Evolutionary conservation across 2,797 vertebrate genomes (phyloP).

Genomic region (Lacerta agilis): DNA sequence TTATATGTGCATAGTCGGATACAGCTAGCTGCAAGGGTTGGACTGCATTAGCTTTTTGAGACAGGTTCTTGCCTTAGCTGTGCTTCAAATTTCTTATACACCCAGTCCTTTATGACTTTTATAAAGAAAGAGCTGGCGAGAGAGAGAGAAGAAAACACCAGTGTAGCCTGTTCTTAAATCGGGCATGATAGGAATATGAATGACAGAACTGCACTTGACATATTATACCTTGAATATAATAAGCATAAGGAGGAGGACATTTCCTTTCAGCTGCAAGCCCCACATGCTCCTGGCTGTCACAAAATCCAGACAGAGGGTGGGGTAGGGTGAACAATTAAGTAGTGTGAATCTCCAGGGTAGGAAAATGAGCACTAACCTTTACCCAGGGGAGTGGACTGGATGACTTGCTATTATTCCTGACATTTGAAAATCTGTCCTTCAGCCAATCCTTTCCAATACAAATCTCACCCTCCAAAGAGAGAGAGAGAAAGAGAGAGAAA

Average conservation of each 20-base stretch:
- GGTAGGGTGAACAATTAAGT: constrained; percentile 11
- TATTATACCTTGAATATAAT: background rate
- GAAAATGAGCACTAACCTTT: background rate
- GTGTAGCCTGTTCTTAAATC: constrained; percentile 9
- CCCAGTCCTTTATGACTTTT: background rate
- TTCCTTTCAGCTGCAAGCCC: constrained; percentile 1
- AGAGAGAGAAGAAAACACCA: background rate
- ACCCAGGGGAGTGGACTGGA: background rate
- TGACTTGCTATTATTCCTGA: constrained; percentile 33
- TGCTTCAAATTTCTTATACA: background rate
- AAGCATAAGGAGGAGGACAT: constrained; percentile 6
- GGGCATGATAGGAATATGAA: constrained; percentile 16
- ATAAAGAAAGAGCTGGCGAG: background rate
- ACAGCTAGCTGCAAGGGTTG: background rate
- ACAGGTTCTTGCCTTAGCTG: background rate
- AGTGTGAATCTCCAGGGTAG: background rate
- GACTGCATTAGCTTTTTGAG: constrained; percentile 5
- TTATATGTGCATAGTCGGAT: background rate
- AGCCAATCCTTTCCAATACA: constrained; percentile 10
- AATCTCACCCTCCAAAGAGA: background rate
- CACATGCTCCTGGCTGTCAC: background rate
- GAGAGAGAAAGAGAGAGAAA: background rate
- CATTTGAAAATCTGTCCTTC: constrained; percentile 26
- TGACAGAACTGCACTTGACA: background rate
- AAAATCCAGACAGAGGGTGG: constrained; percentile 15